Percentiles rank a stretch among this genome's conserved stretches.
Evolutionary conservation across 2,113 vertebrate species (phyloP).

Genomic region (Murina feae): DNA sequence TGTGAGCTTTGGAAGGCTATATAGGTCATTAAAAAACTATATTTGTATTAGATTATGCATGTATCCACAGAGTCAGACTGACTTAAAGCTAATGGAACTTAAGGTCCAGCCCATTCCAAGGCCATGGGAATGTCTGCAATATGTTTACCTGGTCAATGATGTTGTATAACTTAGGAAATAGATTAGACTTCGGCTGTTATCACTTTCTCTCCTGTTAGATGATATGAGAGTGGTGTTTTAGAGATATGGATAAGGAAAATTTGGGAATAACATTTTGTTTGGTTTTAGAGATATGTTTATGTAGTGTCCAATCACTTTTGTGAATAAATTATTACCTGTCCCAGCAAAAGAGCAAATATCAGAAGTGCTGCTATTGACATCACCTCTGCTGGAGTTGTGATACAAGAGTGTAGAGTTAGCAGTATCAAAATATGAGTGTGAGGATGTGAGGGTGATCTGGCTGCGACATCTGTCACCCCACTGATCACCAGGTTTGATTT

Average conservation of each 20-base stretch:
- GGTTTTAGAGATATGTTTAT: background rate
- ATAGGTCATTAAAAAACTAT: background rate
- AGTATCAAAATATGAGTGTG: background rate
- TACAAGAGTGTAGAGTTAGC: background rate
- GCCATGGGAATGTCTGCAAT: background rate
- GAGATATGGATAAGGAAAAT: background rate
- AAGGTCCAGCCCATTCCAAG: background rate
- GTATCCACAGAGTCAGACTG: background rate
- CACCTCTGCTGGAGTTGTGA: background rate
- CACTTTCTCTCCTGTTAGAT: background rate
- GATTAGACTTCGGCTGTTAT: background rate
- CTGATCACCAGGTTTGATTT: no score
- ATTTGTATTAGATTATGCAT: background rate
- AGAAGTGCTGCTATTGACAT: background rate
- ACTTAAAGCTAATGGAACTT: background rate
- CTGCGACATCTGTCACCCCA: no score
- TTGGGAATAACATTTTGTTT: background rate
- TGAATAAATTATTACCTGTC: background rate
- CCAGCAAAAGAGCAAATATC: background rate
- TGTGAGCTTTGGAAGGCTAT: background rate
- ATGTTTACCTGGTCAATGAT: background rate
- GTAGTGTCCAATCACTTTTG: background rate
- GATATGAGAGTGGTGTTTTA: background rate
- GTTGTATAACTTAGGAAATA: background rate
- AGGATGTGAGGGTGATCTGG: no score